Evolutionary conservation across 92 coral and sea anemone genomes (phyloP), one percentile per base, ranked within the genome.

Genomic region (Galaxea fascicularis): DNA sequence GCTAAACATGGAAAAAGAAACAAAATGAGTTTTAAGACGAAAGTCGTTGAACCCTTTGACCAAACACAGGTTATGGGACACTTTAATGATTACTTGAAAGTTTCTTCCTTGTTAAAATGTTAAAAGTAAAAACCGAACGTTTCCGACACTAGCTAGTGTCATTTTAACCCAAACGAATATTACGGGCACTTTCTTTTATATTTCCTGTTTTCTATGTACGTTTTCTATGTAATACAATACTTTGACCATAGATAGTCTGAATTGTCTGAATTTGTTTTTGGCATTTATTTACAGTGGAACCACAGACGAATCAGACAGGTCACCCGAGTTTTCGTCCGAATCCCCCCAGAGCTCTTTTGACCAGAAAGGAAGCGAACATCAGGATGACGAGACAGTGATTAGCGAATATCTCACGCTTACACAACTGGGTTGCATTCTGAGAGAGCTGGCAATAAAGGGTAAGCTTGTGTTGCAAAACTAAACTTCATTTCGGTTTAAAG

Each of bases 401-500:
- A 56, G 59, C 70, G 79, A 89, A 74, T 93, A 90, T 64, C 90
- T 93, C 41, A 87, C 90, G 7, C 84, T 93, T 71, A 72, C 68
- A 11, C 90, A 93, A 27, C 88, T 93, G 71, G 96, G 96, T 3
- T 26, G 56, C 41, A 77, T 93, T 26, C 88, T 93, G 9, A 74
- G 73, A 44, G 82, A 75, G 58, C 76, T 93, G 29, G 67, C 92
- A 52, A 16, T 21, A 18, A 65, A 76, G 41, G 84, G 96, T 93
- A 73, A 0, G 66, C 10, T 58, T n/a, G n/a, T 30, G n/a, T 71
- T 57, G 17, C 22, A 71, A 35, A 15, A 18, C 29, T 22, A 4
- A 5, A 10, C 66, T 41, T 4, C 22, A 4, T 60, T 22, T 10
- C 64, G 67, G 22, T 67, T 69, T 41, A 66, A 21, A 0, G 12